A percentile compares a stretch with the other conserved stretches of the same genome.
Conservation (phyloP, 2,797 vertebrate species). For the Arrhamphus sclerolepis region DNA sequence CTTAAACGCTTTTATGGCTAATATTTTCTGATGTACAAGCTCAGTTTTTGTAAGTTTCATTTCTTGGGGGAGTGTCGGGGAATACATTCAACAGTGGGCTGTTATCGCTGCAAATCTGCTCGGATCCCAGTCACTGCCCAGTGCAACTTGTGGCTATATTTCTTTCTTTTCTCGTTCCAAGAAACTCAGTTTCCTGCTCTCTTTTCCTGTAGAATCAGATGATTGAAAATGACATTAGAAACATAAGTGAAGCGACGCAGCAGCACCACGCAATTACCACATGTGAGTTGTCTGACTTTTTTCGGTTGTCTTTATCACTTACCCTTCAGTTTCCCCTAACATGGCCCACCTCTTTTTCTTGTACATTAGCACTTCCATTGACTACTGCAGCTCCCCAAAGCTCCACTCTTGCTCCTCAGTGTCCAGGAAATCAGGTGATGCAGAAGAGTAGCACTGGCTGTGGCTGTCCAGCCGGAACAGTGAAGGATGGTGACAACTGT, state of each 20-base stretch:
- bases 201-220: slow-evolving; percentile 31
- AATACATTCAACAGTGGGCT: no score
- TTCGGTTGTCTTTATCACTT: background rate
- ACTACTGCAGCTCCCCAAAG: slow-evolving; percentile 19
- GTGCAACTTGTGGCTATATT: no score
- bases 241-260: slow-evolving; percentile 39
- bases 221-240: slow-evolving; percentile 55
- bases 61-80: no score
- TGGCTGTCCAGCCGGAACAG: slow-evolving; percentile 58
- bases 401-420: slow-evolving; percentile 30
- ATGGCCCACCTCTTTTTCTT: background rate
- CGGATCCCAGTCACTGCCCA: no score
- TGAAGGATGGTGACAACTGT: slow-evolving; percentile 60
- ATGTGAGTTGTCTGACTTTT: slow-evolving; percentile 39
- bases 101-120: no score
- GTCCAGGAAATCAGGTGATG: slow-evolving; percentile 67
- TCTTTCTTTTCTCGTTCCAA: no score
- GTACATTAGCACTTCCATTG: slow-evolving; percentile 27
- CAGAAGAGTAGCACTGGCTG: slow-evolving; percentile 45
- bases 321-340: background rate
- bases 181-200: slow-evolving; percentile 2
- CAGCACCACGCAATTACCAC: slow-evolving; percentile 24
- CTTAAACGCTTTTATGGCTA: no score
- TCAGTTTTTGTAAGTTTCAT: no score
- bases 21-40: no score